phyloP scores from a whole-genome alignment of 2,113 vertebrate genomes.

The Boulengeromyrus knoepffleri region DNA sequence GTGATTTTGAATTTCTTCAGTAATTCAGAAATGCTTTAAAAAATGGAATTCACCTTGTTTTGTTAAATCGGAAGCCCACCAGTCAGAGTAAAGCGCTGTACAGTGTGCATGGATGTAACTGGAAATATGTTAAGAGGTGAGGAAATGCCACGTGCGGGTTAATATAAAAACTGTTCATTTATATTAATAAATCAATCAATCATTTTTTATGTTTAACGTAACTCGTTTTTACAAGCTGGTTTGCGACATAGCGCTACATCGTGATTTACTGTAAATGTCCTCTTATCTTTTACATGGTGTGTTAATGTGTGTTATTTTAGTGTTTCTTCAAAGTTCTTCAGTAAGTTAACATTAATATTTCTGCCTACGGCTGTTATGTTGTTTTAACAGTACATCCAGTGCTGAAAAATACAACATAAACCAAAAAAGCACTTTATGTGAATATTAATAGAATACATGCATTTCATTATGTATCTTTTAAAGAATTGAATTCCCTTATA shows the following conservation, averaged over 20 bases:
- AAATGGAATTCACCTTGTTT: not conserved
- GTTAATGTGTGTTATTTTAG: not conserved
- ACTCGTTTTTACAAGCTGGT: not conserved
- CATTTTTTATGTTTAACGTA: not conserved
- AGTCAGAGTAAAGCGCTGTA: not conserved
- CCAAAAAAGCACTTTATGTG: not conserved
- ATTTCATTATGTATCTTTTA: not conserved
- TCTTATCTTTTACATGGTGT: not conserved
- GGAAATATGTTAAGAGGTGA: not conserved
- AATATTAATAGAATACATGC: not conserved
- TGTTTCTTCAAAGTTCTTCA: not conserved
- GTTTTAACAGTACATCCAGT: not conserved
- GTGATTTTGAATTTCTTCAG: not conserved
- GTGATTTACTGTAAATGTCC: not conserved
- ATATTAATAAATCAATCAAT: constrained; percentile 4
- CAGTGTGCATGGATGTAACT: not conserved
- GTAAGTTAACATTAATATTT: not conserved
- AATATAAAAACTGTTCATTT: not conserved
- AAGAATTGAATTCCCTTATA: not conserved
- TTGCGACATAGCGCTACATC: not conserved
- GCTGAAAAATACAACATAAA: not conserved
- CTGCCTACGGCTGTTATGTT: not conserved
- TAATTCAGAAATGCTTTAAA: not conserved
- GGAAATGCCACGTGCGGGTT: not conserved
- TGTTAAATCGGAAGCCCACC: not conserved